A percentile compares a stretch with the other conserved stretches of the same genome.
phyloP scores from a whole-genome alignment of 2,797 vertebrate genomes.

The Sebastes cheni region DNA sequence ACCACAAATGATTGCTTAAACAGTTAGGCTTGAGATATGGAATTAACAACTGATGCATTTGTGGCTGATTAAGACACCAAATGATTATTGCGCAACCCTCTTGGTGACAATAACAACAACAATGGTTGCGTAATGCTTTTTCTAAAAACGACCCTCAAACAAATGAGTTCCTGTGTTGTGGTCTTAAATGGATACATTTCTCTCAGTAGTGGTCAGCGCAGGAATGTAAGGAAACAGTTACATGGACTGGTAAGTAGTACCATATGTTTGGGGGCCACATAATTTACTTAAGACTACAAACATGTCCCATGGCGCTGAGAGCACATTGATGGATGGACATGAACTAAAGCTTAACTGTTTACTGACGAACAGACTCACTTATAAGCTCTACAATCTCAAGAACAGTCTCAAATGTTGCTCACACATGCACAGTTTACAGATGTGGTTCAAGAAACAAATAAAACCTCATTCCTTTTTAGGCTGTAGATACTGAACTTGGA shows the following conservation, averaged over 20 bases:
- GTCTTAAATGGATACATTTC: conserved; percentile 26
- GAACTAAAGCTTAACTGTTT: conserved; percentile 11
- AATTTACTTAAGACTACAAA: conserved; percentile 27
- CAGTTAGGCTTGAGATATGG: not conserved
- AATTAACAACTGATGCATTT: not conserved
- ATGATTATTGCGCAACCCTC: not conserved
- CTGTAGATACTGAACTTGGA: not conserved
- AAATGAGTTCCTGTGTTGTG: not conserved
- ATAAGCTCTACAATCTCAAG: not conserved
- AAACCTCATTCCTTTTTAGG: not conserved
- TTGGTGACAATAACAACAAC: not conserved
- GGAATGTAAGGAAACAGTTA: conserved; percentile 33
- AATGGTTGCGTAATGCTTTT: not conserved
- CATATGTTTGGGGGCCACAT: conserved; percentile 45
- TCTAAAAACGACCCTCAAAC: not conserved
- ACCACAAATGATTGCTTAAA: not conserved
- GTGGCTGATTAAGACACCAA: not conserved
- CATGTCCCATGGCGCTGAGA: conserved; percentile 28
- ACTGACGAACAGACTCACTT: not conserved
- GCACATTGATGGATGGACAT: conserved; percentile 30
- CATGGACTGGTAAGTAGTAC: conserved; percentile 35
- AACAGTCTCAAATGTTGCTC: not conserved
- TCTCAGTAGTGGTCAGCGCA: not conserved
- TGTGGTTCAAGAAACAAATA: not conserved
- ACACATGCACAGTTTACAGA: not conserved